Evolutionary conservation across 1,140 invertebrate species (phyloP).

Genomic region (Leptinotarsa lineolata): DNA sequence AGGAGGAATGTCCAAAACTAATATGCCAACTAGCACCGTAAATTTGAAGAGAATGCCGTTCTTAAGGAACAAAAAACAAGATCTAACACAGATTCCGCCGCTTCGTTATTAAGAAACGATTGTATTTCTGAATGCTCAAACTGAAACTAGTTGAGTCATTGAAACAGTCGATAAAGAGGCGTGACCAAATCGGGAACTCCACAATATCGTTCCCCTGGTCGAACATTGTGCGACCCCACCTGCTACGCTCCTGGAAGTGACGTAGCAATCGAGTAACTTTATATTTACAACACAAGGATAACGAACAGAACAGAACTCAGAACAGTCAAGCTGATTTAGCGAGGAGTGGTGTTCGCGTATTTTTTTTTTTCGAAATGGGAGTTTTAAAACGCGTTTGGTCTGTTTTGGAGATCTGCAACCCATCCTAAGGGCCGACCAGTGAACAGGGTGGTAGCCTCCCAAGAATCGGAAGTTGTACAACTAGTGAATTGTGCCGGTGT

Average conservation of each 20-base stretch:
- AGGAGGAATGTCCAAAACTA: no score
- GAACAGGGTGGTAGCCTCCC: conserved; percentile 21
- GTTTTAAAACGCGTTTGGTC: not conserved
- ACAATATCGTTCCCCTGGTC: no score
- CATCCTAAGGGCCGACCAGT: conserved; percentile 14
- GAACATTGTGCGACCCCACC: no score
- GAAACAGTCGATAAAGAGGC: no score
- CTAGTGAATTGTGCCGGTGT: not conserved
- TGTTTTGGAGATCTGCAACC: conserved; percentile 17
- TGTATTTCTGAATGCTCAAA: no score
- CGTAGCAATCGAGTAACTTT: conserved; percentile 43
- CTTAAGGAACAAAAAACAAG: no score
- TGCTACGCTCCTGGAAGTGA: conserved; percentile 25
- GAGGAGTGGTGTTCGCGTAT: not conserved
- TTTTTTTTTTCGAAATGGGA: conserved; percentile 17
- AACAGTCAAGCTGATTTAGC: conserved; percentile 6
- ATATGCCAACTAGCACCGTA: no score
- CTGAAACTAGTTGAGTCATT: no score
- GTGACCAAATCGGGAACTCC: no score
- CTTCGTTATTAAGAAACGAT: no score
- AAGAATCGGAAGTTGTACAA: not conserved
- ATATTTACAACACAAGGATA: conserved; percentile 42
- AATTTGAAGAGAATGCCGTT: no score
- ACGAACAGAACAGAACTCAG: not conserved
- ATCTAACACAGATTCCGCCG: no score